Percentiles rank a stretch among this genome's conserved stretches.
phyloP scores from a whole-genome alignment of 2,797 vertebrate genomes.

The Spatula versicolor region DNA sequence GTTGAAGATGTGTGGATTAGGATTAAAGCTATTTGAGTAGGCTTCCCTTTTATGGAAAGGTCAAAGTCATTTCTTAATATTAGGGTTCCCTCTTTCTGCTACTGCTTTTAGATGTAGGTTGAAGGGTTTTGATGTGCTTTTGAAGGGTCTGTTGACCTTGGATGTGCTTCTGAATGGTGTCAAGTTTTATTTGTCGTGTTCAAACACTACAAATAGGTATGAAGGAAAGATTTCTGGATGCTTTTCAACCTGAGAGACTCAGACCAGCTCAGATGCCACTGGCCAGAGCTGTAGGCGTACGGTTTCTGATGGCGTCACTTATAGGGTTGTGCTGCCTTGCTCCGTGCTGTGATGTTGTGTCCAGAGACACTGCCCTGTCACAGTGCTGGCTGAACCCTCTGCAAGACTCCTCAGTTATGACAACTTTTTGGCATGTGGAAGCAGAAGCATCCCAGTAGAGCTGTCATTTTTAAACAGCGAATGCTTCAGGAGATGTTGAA shows the following conservation, averaged over 20 bases:
- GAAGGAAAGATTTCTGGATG: neutral
- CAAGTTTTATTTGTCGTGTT: neutral
- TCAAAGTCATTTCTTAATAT: neutral
- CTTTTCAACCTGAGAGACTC: neutral
- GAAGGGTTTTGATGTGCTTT: neutral
- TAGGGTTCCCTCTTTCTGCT: neutral
- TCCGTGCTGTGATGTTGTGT: neutral
- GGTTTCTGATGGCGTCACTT: neutral
- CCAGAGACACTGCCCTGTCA: neutral
- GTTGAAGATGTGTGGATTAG: neutral
- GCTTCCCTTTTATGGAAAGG: neutral
- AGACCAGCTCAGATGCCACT: neutral
- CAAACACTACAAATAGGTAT: neutral
- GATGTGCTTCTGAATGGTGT: neutral
- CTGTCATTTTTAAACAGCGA: neutral
- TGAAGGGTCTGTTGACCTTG: neutral
- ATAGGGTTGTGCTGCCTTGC: neutral
- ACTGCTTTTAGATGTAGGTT: neutral
- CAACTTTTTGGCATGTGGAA: neutral
- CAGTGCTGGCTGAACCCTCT: neutral
- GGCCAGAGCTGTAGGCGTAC: neutral
- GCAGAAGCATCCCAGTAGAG: neutral
- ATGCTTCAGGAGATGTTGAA: neutral
- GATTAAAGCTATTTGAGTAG: neutral
- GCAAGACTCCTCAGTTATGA: neutral